A percentile compares a stretch with the other conserved stretches of the same genome.
phyloP scores from a whole-genome alignment of 2,888 invertebrate genomes.

The Nipponacmea schrenckii region DNA sequence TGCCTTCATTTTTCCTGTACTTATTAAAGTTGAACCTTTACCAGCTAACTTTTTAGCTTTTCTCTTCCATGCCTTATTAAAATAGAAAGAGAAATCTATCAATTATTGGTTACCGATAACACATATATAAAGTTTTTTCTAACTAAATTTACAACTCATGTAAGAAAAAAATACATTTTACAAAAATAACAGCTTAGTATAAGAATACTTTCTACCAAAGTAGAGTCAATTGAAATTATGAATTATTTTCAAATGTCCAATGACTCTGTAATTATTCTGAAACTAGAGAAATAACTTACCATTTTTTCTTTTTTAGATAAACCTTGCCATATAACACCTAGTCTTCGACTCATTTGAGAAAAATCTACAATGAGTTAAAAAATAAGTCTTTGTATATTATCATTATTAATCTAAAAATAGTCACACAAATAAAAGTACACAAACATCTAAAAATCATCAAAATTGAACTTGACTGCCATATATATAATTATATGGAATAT shows the following conservation, averaged over 20 bases:
- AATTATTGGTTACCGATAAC: background rate
- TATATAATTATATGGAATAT: no score
- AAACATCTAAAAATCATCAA: no score
- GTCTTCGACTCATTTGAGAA: constrained; percentile 82
- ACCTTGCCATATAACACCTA: constrained; percentile 90
- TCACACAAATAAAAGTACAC: no score
- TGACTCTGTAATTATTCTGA: no score
- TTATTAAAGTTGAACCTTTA: constrained; percentile 69
- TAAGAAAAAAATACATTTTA: background rate
- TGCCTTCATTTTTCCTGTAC: constrained; percentile 62
- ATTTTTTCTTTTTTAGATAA: constrained; percentile 74
- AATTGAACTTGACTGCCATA: no score
- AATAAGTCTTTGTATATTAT: no score
- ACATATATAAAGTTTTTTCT: background rate
- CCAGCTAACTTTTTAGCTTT: constrained; percentile 78
- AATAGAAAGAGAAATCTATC: background rate
- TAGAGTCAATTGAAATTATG: no score
- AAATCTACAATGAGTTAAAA: constrained; percentile 75
- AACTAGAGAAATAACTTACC: constrained; percentile 55
- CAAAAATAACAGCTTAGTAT: background rate
- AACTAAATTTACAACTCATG: background rate
- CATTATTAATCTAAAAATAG: no score
- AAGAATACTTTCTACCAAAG: no score
- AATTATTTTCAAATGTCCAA: no score
- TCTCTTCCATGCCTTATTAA: constrained; percentile 80